Evolutionary conservation across 2,888 invertebrate species (phyloP).

Genomic region (Drosophila paranaensis): DNA sequence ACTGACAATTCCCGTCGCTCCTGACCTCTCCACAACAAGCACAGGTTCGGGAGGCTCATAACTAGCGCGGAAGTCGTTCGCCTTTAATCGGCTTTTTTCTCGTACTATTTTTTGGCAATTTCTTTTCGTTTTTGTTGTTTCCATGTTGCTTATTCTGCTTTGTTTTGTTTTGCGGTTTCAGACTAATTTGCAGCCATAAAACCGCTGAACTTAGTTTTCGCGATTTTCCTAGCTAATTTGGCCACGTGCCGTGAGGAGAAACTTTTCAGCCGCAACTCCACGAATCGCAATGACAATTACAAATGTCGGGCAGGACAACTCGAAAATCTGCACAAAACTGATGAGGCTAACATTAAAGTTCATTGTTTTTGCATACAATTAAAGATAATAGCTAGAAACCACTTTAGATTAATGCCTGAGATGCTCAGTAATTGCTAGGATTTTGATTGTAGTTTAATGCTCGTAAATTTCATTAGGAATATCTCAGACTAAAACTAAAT

Average conservation of each 20-base stretch:
- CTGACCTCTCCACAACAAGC: constrained; percentile 14
- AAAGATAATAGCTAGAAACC: not conserved
- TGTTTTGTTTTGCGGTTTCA: constrained; percentile 36
- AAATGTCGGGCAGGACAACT: constrained; percentile 29
- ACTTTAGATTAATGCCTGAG: not conserved
- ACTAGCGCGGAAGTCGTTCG: constrained; percentile 56
- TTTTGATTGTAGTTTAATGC: not conserved
- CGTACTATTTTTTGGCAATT: constrained; percentile 3
- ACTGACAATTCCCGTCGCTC: constrained; percentile 46
- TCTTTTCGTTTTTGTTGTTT: not conserved
- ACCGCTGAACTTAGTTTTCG: constrained; percentile 37
- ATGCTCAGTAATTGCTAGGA: not conserved
- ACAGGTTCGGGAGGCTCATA: constrained; percentile 23
- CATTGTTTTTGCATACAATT: constrained; percentile 5
- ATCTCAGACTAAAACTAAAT: not conserved
- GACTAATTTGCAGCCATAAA: constrained; percentile 61
- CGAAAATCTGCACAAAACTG: constrained; percentile 24
- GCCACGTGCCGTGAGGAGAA: constrained; percentile 34
- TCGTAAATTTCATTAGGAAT: too few relatives aligned
- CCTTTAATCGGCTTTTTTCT: constrained; percentile 48
- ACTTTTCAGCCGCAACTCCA: constrained; percentile 5
- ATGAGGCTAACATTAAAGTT: constrained; percentile 38
- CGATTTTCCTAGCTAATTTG: constrained; percentile 43
- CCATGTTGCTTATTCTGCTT: not conserved
- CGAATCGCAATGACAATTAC: constrained; percentile 44